Conservation (phyloP, 2,113 vertebrate genomes). For the Chlamydotis undulata region DNA sequence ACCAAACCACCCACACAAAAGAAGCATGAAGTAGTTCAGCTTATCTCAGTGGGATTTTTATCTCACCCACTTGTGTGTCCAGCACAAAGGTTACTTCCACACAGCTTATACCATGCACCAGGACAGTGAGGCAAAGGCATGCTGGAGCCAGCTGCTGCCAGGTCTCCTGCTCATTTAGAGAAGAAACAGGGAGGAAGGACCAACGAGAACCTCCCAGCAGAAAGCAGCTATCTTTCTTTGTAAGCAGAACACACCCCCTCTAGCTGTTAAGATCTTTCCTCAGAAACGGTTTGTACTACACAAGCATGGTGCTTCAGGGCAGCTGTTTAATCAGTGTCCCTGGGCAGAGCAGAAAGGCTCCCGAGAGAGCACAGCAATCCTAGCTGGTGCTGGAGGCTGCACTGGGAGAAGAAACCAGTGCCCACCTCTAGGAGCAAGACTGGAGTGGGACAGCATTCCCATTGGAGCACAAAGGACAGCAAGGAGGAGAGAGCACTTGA, state of each 20-base stretch:
- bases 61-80: neutral
- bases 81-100: neutral
- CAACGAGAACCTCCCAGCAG: neutral
- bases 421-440: neutral
- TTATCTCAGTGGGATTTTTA: neutral
- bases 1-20: slow-evolving; percentile 8
- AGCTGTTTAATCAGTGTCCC: neutral
- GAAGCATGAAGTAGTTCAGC: neutral
- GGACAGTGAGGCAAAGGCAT: neutral
- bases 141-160: neutral
- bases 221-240: neutral
- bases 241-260: neutral
- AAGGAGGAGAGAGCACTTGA: neutral
- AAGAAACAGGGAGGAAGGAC: neutral
- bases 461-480: neutral
- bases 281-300: neutral
- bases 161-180: neutral
- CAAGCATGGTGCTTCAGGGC: neutral
- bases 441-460: neutral
- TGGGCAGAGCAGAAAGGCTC: neutral
- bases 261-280: neutral
- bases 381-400: neutral
- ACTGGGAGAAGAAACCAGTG: neutral
- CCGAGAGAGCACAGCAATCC: neutral
- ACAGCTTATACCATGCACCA: neutral